Conservation (phyloP, 2,888 invertebrate genomes). For the Formica aserva region DNA sequence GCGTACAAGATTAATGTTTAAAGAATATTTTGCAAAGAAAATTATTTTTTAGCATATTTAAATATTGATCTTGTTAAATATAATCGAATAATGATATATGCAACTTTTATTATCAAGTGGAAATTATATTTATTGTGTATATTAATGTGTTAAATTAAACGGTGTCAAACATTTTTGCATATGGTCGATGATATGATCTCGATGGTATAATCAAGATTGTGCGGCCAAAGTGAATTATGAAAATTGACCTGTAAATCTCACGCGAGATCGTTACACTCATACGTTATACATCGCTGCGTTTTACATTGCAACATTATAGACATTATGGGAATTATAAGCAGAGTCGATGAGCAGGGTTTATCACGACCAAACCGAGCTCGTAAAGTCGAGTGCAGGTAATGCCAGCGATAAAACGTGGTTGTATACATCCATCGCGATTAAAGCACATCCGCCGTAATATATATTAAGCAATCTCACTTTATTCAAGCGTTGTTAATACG, state of each 20-base stretch:
- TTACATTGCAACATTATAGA: constrained; percentile 7
- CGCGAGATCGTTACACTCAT: neutral
- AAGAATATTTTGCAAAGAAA: neutral
- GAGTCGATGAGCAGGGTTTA: constrained; percentile 26
- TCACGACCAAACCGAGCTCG: constrained; percentile 13
- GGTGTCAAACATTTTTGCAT: neutral
- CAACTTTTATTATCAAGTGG: neutral
- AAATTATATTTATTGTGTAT: neutral
- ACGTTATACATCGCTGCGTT: neutral
- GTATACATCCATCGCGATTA: constrained; percentile 22
- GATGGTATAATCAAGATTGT: neutral
- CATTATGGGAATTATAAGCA: constrained; percentile 38
- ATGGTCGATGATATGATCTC: neutral
- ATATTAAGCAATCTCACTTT: constrained; percentile 27
- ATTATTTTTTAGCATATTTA: neutral
- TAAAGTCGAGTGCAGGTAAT: constrained; percentile 35
- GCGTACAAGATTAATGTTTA: neutral
- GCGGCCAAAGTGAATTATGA: neutral
- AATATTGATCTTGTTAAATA: neutral
- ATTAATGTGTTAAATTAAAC: neutral
- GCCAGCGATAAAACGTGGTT: constrained; percentile 16
- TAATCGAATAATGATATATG: neutral
- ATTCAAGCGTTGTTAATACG: constrained; percentile 15
- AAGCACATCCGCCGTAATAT: constrained; percentile 11
- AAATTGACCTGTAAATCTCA: neutral